Evolutionary conservation across 2,113 vertebrate species (phyloP).

Genomic region (Sterna hirundo): DNA sequence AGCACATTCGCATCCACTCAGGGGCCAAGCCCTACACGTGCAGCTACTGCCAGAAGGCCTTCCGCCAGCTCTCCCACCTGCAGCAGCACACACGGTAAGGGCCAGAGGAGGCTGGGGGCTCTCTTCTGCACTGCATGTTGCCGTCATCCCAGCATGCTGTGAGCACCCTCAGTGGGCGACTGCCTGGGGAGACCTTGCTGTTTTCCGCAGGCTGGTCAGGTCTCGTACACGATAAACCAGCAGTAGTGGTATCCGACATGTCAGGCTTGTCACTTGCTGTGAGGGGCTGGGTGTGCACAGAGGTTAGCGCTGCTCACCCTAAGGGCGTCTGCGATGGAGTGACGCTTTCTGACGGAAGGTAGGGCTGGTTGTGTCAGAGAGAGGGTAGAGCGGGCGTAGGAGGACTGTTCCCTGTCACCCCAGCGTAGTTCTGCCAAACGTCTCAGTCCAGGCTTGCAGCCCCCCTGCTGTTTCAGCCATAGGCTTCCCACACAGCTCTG

Average conservation of each 20-base stretch:
- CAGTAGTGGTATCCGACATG: accelerated
- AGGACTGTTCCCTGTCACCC: conserved; percentile 12
- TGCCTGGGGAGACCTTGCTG: neutral
- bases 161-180: neutral
- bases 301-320: neutral
- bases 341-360: neutral
- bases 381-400: neutral
- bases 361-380: neutral
- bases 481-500: conserved; percentile 53
- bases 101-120: conserved; percentile 77
- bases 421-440: neutral
- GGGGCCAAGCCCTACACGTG: conserved; percentile 97
- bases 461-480: conserved; percentile 26
- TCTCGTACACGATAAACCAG: accelerated
- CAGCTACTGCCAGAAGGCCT: conserved; percentile 93
- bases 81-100: conserved; percentile 99
- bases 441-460: conserved; percentile 26
- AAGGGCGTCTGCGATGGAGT: neutral
- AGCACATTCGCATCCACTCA: conserved; percentile 97
- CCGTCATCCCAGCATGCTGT: conserved; percentile 50
- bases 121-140: conserved; percentile 63
- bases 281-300: neutral
- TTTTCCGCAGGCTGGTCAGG: neutral
- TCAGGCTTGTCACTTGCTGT: neutral
- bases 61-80: conserved; percentile 96